Conservation (phyloP, 2,888 invertebrate genomes). For the Oxyscelio sp. region DNA sequence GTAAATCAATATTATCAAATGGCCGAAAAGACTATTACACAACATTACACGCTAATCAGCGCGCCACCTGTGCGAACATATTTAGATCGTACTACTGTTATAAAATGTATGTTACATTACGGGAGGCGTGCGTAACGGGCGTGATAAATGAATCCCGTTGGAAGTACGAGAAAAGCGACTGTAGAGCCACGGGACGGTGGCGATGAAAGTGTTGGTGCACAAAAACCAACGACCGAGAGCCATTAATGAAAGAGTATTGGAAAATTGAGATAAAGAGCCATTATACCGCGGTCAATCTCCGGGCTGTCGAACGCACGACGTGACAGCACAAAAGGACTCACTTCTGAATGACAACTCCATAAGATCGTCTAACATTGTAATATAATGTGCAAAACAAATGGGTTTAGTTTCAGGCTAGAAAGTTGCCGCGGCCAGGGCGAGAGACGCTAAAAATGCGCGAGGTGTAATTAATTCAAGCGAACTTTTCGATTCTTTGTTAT, state of each 20-base stretch:
- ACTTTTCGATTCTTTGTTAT: slow-evolving; percentile 17
- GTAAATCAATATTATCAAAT: too few species aligned
- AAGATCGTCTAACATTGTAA: slow-evolving; percentile 2
- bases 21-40: slow-evolving; percentile 25
- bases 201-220: slow-evolving; percentile 34
- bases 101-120: slow-evolving; percentile 1
- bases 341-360: slow-evolving; percentile 31
- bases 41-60: slow-evolving; percentile 38
- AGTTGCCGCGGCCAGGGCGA: not conserved
- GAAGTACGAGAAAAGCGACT: slow-evolving; percentile 15
- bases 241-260: slow-evolving; percentile 22
- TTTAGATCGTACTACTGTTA: slow-evolving; percentile 35
- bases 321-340: not conserved
- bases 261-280: slow-evolving; percentile 21
- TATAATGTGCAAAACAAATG: slow-evolving; percentile 8
- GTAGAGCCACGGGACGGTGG: not conserved
- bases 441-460: slow-evolving; percentile 12
- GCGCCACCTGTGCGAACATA: slow-evolving; percentile 38
- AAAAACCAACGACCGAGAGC: not conserved
- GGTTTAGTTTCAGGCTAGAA: slow-evolving; percentile 21
- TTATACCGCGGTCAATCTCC: slow-evolving; percentile 41
- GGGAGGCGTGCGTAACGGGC: slow-evolving; percentile 9
- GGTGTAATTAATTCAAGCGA: slow-evolving; percentile 10
- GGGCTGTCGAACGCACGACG: slow-evolving; percentile 16
- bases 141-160: slow-evolving; percentile 39